Base-by-base conservation (phyloP, 2,888 invertebrate species). In the Lampropteryx suffumata region DNA sequence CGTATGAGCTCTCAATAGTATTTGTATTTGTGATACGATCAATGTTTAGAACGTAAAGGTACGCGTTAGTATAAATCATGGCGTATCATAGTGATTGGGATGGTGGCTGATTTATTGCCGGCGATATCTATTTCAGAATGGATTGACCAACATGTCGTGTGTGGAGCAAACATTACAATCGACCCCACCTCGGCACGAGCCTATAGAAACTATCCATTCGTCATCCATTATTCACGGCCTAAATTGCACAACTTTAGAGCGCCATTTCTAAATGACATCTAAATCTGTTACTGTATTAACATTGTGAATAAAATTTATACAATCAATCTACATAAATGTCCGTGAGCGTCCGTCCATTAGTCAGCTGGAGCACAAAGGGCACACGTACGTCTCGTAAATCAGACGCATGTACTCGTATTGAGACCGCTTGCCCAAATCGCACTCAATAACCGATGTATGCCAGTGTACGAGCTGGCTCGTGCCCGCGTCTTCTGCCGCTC, bases 281-380 rank as follows among this genome's bases (percentile, higher is more conserved):
- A 89, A 90, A 89, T 89, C 89, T 89, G 89, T 89, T 89, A 88
- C 79, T 89, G 89, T 89, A 89, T 90, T 89, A 90, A 89, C 90
- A 89, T 89, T 87, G 89, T 90, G 89, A 89, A 90, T 90, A 89
- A 90, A 90, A 90, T 90, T 90, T 79, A 90, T 89, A 88, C 89
- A 89, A 90, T 90, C 89, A 90, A 89, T 90, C 90, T 89, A 90
- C 89, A 90, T 89, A 90, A 90, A 89, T 87, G 90, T 90, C 88
- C 84, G 83, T 89, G 89, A 87, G 87, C 89, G 89, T 85, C 84
- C 83, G 88, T 88, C 88, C 90, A 90, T 90, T 90, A 90, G 88
- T 90, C 82, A 89, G 84, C 70, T 73, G 68, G 81, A 86, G 88
- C 76, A 90, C 89, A 90, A 90, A 89, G 89, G 88, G 87, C 90